Evolutionary conservation across 23 tunicate genomes (phyloP), one percentile per base, ranked within the genome.

Genomic region (Diplosoma virens): DNA sequence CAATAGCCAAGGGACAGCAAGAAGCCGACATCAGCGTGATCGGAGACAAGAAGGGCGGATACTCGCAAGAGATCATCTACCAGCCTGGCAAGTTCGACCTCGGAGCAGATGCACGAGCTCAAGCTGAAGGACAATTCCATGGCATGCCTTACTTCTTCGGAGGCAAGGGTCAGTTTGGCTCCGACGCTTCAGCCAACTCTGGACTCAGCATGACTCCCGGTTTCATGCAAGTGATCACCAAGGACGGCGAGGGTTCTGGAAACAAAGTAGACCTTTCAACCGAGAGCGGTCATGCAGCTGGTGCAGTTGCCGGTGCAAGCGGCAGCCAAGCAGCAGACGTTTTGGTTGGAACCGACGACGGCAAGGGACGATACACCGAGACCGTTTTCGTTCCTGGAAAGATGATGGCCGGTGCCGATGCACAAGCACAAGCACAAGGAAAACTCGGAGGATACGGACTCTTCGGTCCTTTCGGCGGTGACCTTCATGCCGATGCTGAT

Each of bases 11-110:
- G 9, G 69, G 69, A 61, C 2, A 34, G n/a, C 69, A 61, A 11
- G 69, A 61, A 5, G 69, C 69, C 6, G 17, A 3, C n/a, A n/a
- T 61, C n/a, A 6, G 21, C 34, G 69, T 61, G n/a, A 35, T 27
- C 69, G 69, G 69, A 61, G 69, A 35, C 69, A 61, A 61, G 69
- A 61, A 27, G 35, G 69, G 69, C 34, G 69, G 69, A 3, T 61
- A 34, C 2, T 5, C 6, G 35, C 4, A 27, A 34, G 21, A 27
- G 69, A 6, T 22, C 69, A 61, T 27, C 34, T 61, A 9, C 69
- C 69, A 61, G 9, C 69, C 69, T 27, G 69, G 69, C 6, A 34
- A 61, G 30, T 28, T 61, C 35, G 30, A 61, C 35, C 35, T 35
- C 6, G 35, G 9, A 61, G 69, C 69, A 3, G 9, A 28, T 14